These are phyloP conservation scores for Charina bottae DNA, from an alignment of 2,113 vertebrate genomes.

Conservation along the genomic window DNA sequence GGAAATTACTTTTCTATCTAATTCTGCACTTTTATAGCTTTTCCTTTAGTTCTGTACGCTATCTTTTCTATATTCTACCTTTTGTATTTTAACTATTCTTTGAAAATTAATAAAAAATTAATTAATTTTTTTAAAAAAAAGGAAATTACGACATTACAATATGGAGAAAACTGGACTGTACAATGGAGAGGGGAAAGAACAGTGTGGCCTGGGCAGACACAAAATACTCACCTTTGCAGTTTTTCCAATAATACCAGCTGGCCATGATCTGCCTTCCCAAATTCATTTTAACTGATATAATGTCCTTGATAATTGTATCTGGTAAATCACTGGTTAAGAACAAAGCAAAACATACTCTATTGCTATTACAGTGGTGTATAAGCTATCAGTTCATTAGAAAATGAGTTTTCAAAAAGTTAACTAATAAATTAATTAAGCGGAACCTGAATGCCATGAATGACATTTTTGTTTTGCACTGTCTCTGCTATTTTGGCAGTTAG, in stretches of 20 bases:
- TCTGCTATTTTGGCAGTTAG: conserved; percentile 36
- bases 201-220: neutral
- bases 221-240: conserved; percentile 13
- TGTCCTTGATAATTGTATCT: conserved; percentile 25
- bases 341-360: neutral
- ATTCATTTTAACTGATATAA: conserved; percentile 28
- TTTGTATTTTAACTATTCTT: too few relatives aligned
- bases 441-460: conserved; percentile 22
- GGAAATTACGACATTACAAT: neutral
- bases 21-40: too few relatives aligned
- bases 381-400: conserved; percentile 41
- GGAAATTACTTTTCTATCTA: neutral
- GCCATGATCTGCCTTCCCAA: conserved; percentile 8
- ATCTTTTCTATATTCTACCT: too few relatives aligned
- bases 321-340: conserved; percentile 34
- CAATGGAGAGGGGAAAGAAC: neutral
- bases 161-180: neutral
- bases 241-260: conserved; percentile 32
- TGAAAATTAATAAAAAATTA: too few relatives aligned
- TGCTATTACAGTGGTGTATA: conserved; percentile 23
- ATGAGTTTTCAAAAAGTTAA: conserved; percentile 1
- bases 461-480: conserved; percentile 46
- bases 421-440: conserved; percentile 12
- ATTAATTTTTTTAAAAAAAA: neutral
- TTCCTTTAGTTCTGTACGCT: too few relatives aligned